Base-by-base conservation (phyloP, 2,113 vertebrate genomes). In the Turnix velox region DNA sequence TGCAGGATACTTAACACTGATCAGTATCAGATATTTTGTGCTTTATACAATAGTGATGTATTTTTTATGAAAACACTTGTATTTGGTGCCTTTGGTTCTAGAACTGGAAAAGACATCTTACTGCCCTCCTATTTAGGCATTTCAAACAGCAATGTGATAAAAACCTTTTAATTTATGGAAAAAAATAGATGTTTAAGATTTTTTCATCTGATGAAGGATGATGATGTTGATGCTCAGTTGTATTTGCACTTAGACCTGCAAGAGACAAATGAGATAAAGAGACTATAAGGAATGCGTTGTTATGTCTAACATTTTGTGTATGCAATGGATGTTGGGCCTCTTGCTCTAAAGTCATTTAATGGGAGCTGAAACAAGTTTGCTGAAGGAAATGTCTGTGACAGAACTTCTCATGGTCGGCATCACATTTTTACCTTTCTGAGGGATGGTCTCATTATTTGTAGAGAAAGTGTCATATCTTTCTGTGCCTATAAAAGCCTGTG, bases 1-100 rank as follows among this genome's bases (percentile, higher is more conserved):
- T 39, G 28, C 31, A 48, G 12, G 16, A 12, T 78, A 42, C 20
- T 81, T 92, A 51, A 49, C 22, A 37, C 14, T 57, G 18, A 67
- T 18, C 23, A 61, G 27, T 61, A 23, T 63, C 37, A 54, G 49
- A 16, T 82, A 42, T 61, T 72, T 62, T 71, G 12, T 57, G 23
- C 14, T 93, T 77, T 58, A 33, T 42, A 67, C 7, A 46, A 14
- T 66, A 80, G 43, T 51, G 18, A 30, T n/a, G 76, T 48, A 37
- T 58, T 79, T 14, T 51, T 67, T 72, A 48, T 68, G 52, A 55
- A 89, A 92, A 75, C 14, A 74, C 58, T 54, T 62, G 54, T 84
- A 17, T 87, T 89, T 46, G 17, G 6, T 51, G 65, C 7, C 24
- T 88, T 87, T 87, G n/a, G 17, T 48, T 92, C 74, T 69, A 68